phyloP scores from a whole-genome alignment of 2,888 invertebrate genomes.

The Dorcus hopei region DNA sequence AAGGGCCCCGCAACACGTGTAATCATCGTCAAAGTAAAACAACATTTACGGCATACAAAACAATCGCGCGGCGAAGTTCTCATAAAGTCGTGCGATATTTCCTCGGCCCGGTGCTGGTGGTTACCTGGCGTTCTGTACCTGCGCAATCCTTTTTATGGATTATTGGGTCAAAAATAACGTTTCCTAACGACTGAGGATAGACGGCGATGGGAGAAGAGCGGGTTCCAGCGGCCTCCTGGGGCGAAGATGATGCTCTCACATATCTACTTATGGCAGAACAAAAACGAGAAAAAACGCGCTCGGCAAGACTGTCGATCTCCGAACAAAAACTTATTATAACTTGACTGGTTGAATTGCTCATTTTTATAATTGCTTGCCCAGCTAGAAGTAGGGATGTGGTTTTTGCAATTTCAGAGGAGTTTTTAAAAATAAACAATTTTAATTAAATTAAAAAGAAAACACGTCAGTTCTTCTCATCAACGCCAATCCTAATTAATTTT shows the following conservation, averaged over 20 bases:
- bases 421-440: no score
- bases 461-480: no score
- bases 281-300: constrained; percentile 8
- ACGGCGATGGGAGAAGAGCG: constrained; percentile 11
- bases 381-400: no score
- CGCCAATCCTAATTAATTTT: no score
- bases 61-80: neutral
- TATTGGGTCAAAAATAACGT: constrained; percentile 39
- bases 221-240: constrained; percentile 23
- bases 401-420: no score
- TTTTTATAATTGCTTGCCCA: neutral
- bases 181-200: constrained; percentile 21
- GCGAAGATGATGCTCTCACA: constrained; percentile 19
- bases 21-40: constrained; percentile 17
- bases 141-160: constrained; percentile 34
- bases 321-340: constrained; percentile 10
- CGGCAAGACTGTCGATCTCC: constrained; percentile 12
- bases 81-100: no score
- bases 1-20: constrained; percentile 13
- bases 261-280: constrained; percentile 7
- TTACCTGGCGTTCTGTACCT: constrained; percentile 5
- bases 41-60: constrained; percentile 6
- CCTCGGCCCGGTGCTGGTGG: no score
- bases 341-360: constrained; percentile 1
- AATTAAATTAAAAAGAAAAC: no score